These are phyloP conservation scores for Fulica atra DNA, from an alignment of 2,113 vertebrate genomes.

Conservation along the genomic window DNA sequence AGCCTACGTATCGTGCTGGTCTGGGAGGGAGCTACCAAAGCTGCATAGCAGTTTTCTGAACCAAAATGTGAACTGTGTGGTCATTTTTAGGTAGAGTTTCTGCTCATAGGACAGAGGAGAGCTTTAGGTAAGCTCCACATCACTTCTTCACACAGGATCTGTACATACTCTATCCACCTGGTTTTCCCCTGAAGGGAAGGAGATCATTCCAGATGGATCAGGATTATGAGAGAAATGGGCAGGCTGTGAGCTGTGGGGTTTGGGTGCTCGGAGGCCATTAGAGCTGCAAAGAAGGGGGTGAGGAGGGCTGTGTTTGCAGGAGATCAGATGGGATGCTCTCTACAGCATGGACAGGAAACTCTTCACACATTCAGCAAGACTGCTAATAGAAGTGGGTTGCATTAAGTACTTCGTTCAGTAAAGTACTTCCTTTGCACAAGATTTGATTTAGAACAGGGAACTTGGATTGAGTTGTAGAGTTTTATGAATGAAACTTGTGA, in stretches of 20 bases:
- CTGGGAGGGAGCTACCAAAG: background rate
- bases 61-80: background rate
- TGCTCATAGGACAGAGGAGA: background rate
- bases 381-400: background rate
- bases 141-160: background rate
- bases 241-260: background rate
- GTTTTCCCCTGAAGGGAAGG: background rate
- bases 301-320: background rate
- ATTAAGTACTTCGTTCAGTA: background rate
- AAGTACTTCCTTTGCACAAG: background rate
- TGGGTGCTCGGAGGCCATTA: background rate
- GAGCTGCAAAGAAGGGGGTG: background rate
- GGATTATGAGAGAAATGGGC: background rate
- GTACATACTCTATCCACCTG: background rate
- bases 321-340: background rate
- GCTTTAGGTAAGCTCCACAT: background rate
- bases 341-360: background rate
- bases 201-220: fast-evolving
- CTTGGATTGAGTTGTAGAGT: background rate
- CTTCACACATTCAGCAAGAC: background rate
- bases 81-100: background rate
- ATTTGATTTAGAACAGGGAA: background rate
- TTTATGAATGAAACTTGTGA: background rate
- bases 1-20: background rate
- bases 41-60: background rate